Conservation (phyloP, 2,888 invertebrate genomes). For the Nephrocerus scutellatus region DNA sequence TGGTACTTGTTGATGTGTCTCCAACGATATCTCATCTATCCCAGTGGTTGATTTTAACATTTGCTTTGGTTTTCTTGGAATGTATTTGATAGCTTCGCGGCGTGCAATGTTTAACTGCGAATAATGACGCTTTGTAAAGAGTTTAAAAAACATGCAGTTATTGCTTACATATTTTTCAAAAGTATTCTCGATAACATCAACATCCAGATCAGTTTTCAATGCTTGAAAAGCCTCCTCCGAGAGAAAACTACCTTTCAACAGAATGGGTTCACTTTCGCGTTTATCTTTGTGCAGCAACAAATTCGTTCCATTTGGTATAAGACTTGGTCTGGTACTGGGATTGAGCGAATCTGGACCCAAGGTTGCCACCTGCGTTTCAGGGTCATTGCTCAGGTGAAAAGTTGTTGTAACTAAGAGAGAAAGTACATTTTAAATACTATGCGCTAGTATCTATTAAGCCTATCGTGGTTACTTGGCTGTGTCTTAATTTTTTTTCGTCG, state of each 20-base stretch:
- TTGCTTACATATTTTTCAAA: slow-evolving; percentile 42
- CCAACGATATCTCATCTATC: slow-evolving; percentile 27
- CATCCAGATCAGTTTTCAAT: slow-evolving; percentile 40
- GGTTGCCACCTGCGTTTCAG: slow-evolving; percentile 64
- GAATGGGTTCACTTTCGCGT: slow-evolving; percentile 38
- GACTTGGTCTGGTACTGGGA: slow-evolving; percentile 59
- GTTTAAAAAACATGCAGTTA: slow-evolving; percentile 1
- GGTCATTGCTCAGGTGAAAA: slow-evolving; percentile 51
- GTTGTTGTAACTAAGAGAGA: slow-evolving; percentile 31
- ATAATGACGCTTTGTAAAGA: neutral
- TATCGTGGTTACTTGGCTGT: slow-evolving; percentile 28
- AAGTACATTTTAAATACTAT: neutral
- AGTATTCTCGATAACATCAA: slow-evolving; percentile 44
- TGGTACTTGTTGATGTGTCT: slow-evolving; percentile 52
- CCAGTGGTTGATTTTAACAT: slow-evolving; percentile 23
- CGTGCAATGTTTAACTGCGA: slow-evolving; percentile 40
- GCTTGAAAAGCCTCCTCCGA: slow-evolving; percentile 44
- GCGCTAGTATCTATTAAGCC: neutral
- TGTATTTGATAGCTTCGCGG: slow-evolving; percentile 41
- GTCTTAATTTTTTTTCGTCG: slow-evolving; percentile 49
- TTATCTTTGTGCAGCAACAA: slow-evolving; percentile 35
- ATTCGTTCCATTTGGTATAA: slow-evolving; percentile 48
- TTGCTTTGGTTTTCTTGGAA: slow-evolving; percentile 29
- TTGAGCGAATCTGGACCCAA: slow-evolving; percentile 61
- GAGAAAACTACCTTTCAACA: slow-evolving; percentile 44